phyloP scores from a whole-genome alignment of 1,140 invertebrate genomes.

The Calycopis cecrops region DNA sequence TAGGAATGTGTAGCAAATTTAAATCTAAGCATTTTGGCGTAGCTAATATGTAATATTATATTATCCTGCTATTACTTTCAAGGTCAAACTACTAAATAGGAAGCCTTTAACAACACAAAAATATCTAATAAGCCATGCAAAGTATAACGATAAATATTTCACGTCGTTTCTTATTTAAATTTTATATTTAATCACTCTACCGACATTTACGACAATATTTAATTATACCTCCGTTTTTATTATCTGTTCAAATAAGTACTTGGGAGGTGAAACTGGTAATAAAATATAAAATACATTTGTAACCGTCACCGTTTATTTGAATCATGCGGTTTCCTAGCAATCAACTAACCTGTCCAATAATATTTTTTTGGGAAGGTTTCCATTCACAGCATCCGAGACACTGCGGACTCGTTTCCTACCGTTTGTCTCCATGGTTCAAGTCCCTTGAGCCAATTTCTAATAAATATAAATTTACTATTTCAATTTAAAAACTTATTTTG shows the following conservation, averaged over 20 bases:
- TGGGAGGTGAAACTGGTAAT: neutral
- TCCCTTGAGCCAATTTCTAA: neutral
- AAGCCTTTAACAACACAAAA: too few relatives aligned
- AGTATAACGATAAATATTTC: too few relatives aligned
- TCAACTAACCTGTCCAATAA: conserved; percentile 26
- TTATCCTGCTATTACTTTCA: too few relatives aligned
- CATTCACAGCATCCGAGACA: conserved; percentile 43
- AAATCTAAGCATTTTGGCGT: too few relatives aligned
- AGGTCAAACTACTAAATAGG: too few relatives aligned
- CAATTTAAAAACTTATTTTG: neutral
- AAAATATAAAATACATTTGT: too few relatives aligned
- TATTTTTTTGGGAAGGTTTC: conserved; percentile 50
- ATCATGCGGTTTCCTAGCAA: conserved; percentile 2
- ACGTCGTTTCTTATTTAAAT: too few relatives aligned
- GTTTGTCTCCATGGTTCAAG: conserved; percentile 34
- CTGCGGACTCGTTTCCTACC: conserved; percentile 54
- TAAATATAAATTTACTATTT: neutral
- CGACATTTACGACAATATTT: conserved; percentile 6
- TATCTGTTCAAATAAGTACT: too few relatives aligned
- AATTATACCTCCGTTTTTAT: conserved; percentile 7
- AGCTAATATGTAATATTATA: too few relatives aligned
- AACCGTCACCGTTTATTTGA: conserved; percentile 9
- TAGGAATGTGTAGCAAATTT: too few relatives aligned
- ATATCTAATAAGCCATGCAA: too few relatives aligned
- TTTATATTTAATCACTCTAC: too few relatives aligned